These are phyloP conservation scores for Notothenia rossii DNA, from an alignment of 2,113 vertebrate genomes.

Conservation along the genomic window DNA sequence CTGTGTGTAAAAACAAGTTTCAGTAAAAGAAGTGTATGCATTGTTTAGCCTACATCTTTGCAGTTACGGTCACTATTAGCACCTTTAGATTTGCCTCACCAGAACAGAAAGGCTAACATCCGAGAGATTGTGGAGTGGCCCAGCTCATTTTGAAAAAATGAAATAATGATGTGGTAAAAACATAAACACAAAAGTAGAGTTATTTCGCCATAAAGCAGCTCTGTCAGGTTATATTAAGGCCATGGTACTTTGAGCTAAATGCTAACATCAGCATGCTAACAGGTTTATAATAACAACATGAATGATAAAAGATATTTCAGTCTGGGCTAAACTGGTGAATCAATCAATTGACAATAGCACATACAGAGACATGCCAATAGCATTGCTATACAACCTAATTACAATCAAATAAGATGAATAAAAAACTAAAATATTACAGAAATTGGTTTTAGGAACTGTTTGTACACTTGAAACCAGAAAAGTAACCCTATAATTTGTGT, in stretches of 20 bases:
- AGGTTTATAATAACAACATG: too few species aligned
- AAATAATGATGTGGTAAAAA: neutral
- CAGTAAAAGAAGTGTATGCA: neutral
- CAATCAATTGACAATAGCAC: too few species aligned
- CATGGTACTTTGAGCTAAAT: neutral
- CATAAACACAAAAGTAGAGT: neutral
- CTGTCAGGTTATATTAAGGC: neutral
- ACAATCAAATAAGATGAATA: too few species aligned
- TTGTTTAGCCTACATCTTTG: neutral
- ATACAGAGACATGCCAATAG: too few species aligned
- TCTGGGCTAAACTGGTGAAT: too few species aligned
- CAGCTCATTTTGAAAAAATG: neutral
- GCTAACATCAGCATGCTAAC: neutral
- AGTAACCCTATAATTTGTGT: too few species aligned
- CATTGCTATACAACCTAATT: too few species aligned
- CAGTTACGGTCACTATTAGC: too few species aligned
- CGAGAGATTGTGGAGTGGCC: neutral
- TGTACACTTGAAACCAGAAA: too few species aligned
- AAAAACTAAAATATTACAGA: too few species aligned
- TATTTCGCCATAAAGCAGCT: neutral
- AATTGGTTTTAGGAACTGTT: too few species aligned
- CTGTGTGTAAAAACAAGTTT: neutral
- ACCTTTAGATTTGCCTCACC: neutral
- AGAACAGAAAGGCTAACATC: neutral
- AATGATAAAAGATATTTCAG: too few species aligned